phyloP scores from a whole-genome alignment of 1,140 invertebrate genomes.

The Spodoptera litura region DNA sequence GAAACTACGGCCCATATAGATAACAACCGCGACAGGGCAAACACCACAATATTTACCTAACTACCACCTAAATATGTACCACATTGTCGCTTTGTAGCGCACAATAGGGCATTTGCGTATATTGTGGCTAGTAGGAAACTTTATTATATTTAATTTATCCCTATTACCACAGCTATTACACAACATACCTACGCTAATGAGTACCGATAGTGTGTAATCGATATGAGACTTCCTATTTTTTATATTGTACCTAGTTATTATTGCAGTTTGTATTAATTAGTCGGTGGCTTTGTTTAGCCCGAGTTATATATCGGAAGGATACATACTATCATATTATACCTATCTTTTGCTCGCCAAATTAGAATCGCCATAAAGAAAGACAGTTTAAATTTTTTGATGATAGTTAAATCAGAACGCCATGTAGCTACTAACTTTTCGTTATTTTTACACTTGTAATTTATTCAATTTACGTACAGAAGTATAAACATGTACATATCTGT shows the following conservation, averaged over 20 bases:
- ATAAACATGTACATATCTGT: too few relatives aligned
- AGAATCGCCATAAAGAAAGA: too few relatives aligned
- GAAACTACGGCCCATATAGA: conserved; percentile 82
- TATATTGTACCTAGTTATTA: not conserved
- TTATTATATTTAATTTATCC: not conserved
- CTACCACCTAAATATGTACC: conserved; percentile 46
- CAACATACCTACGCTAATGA: conserved; percentile 11
- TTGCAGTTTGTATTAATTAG: not conserved
- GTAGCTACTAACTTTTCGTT: too few relatives aligned
- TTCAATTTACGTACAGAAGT: too few relatives aligned
- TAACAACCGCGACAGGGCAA: conserved; percentile 67
- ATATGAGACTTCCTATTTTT: conserved; percentile 2
- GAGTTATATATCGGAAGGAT: too few relatives aligned
- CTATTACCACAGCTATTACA: not conserved
- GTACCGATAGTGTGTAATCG: not conserved
- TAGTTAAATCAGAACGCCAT: too few relatives aligned
- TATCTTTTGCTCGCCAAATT: too few relatives aligned
- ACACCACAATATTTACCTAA: conserved; percentile 64
- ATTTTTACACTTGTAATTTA: too few relatives aligned
- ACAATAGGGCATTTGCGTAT: conserved; percentile 5
- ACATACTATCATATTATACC: too few relatives aligned
- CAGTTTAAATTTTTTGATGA: too few relatives aligned
- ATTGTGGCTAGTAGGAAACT: conserved; percentile 1
- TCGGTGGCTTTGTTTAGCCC: not conserved
- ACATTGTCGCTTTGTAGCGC: conserved; percentile 24